Percentiles rank a stretch among this genome's conserved stretches.
Conservation (phyloP, 2,797 vertebrate species). For the Lacerta bilineata region DNA sequence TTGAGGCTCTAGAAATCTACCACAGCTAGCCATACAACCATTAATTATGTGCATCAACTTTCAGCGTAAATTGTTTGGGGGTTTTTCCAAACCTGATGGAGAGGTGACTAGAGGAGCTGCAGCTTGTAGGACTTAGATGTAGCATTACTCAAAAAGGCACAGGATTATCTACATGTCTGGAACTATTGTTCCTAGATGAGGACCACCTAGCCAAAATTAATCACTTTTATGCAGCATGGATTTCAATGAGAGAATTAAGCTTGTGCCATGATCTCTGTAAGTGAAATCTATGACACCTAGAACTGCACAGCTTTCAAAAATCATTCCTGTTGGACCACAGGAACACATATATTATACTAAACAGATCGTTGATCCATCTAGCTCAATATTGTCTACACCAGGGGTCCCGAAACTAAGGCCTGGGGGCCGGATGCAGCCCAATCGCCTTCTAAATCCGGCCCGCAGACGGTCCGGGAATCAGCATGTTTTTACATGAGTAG, state of each 20-base stretch:
- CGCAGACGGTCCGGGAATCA: no score
- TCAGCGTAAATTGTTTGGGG: neutral
- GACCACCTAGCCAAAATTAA: neutral
- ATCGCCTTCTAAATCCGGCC: no score
- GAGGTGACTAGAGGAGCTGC: neutral
- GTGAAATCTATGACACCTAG: neutral
- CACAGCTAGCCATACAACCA: neutral
- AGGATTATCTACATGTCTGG: neutral
- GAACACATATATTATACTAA: no score
- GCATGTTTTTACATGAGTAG: no score
- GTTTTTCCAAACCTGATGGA: neutral
- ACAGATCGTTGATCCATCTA: no score
- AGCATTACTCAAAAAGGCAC: neutral
- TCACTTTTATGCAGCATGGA: neutral
- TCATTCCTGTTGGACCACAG: neutral
- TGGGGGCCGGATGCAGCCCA: no score
- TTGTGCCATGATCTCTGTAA: neutral
- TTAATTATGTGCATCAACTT: constrained; percentile 5
- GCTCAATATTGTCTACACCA: no score
- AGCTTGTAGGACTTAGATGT: neutral
- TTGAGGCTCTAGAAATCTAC: neutral
- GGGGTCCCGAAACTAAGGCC: no score
- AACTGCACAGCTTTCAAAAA: neutral
- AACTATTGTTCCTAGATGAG: neutral
- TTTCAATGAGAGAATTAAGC: neutral